Conservation (phyloP, 2,797 vertebrate genomes). For the Neosilurus hyrtlii region DNA sequence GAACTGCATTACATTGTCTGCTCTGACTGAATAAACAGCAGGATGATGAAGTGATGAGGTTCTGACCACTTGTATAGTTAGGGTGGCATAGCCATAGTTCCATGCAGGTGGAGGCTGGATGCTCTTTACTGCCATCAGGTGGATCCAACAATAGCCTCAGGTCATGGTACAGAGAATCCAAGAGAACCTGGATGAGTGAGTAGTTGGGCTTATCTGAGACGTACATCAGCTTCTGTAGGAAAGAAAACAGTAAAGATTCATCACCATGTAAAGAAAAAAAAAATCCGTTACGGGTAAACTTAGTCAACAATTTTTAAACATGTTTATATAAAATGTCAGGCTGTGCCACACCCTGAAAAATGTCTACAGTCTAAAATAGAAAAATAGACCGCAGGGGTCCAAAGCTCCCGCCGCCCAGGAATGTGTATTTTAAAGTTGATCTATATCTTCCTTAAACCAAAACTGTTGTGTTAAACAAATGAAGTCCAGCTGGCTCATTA, state of each 20-base stretch:
- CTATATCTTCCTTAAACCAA: too few species aligned
- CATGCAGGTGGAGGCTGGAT: constrained; percentile 82
- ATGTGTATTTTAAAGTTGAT: too few species aligned
- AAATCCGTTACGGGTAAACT: not conserved
- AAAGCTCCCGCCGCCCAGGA: too few species aligned
- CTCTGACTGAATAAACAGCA: not conserved
- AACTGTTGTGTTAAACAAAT: too few species aligned
- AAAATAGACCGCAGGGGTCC: not conserved
- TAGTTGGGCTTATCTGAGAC: constrained; percentile 75
- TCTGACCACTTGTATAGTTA: constrained; percentile 77
- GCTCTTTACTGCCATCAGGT: constrained; percentile 80
- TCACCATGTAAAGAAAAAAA: not conserved
- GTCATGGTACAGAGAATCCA: constrained; percentile 76
- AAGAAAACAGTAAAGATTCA: not conserved
- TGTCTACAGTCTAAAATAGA: not conserved
- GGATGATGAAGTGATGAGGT: not conserved
- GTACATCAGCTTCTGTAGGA: constrained; percentile 70
- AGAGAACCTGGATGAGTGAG: constrained; percentile 69
- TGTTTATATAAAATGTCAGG: not conserved
- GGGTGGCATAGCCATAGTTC: constrained; percentile 85
- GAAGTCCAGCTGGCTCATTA: too few species aligned
- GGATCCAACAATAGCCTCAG: constrained; percentile 74
- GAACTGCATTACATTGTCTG: not conserved
- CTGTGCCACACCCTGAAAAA: not conserved
- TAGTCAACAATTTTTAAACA: not conserved